Percentiles rank a stretch among this genome's conserved stretches.
These are phyloP conservation scores for Pavo muticus DNA, from an alignment of 2,113 vertebrate species.

Conservation along the genomic window DNA sequence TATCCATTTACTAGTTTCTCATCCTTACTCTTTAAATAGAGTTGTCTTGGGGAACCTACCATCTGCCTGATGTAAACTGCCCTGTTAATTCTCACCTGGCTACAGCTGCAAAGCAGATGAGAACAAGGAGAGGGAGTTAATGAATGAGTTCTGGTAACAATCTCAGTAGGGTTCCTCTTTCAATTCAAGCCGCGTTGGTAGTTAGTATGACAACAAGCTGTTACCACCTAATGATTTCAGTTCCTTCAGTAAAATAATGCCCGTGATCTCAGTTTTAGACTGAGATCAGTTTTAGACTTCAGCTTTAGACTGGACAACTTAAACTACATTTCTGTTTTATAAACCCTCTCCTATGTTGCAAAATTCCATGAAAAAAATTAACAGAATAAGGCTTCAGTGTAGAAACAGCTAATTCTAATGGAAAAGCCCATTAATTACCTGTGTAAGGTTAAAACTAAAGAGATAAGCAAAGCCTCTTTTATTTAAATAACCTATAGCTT, in stretches of 20 bases:
- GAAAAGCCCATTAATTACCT: not conserved
- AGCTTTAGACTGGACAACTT: not conserved
- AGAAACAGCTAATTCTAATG: not conserved
- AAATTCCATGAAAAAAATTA: not conserved
- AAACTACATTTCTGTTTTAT: not conserved
- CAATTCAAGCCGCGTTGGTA: not conserved
- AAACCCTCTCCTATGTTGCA: not conserved
- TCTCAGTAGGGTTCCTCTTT: constrained; percentile 20
- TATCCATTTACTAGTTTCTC: not conserved
- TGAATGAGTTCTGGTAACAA: constrained; percentile 37
- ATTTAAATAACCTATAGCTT: not conserved
- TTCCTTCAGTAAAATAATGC: constrained; percentile 6
- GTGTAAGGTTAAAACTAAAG: not conserved
- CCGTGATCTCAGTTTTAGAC: not conserved
- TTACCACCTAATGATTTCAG: constrained; percentile 39
- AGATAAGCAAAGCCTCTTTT: fast-evolving
- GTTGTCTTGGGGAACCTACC: constrained; percentile 20
- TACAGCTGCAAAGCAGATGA: constrained; percentile 54
- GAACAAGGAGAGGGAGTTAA: constrained; percentile 44
- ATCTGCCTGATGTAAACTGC: constrained; percentile 59
- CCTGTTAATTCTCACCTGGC: constrained; percentile 67
- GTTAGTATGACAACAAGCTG: constrained; percentile 47
- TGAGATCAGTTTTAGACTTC: no score
- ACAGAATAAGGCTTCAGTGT: not conserved
- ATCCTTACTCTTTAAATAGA: constrained; percentile 34